phyloP scores from a whole-genome alignment of 35 echinoderm and acorn worm genomes.

The Eucidaris tribuloides region DNA sequence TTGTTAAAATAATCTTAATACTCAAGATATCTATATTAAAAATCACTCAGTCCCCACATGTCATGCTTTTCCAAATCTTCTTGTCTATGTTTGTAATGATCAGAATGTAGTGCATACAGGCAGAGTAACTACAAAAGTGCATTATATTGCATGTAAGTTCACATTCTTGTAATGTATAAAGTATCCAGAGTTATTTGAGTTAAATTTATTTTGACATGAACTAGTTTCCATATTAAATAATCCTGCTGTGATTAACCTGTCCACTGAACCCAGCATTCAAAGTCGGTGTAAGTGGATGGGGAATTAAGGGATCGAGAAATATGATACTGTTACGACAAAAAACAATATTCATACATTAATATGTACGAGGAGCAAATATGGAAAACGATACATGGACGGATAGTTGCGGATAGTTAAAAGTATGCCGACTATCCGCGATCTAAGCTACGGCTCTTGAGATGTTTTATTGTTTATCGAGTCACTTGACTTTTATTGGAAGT shows the following conservation, averaged over 20 bases:
- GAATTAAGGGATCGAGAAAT: constrained; percentile 10
- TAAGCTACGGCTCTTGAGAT: background rate
- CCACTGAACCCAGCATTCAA: background rate
- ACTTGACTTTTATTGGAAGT: constrained; percentile 33
- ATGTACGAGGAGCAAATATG: background rate
- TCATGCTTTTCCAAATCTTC: too few species aligned
- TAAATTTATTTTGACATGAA: constrained; percentile 15
- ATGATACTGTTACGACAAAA: background rate
- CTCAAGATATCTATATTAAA: too few species aligned
- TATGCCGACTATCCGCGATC: background rate
- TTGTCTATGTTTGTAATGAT: too few species aligned
- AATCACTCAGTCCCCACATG: too few species aligned
- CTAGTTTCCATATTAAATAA: constrained; percentile 7
- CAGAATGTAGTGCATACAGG: too few species aligned
- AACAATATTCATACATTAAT: background rate
- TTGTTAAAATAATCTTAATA: too few species aligned
- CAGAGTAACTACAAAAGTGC: too few species aligned
- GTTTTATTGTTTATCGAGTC: constrained; percentile 28
- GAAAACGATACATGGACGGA: background rate
- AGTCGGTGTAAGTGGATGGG: constrained; percentile 3
- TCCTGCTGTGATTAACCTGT: background rate
- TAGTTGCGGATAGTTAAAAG: background rate
- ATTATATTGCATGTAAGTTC: too few species aligned
- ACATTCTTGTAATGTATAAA: too few species aligned
- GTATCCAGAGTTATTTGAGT: too few species aligned